phyloP scores from a whole-genome alignment of 2,888 invertebrate genomes.

The Marronus borbonicus region DNA sequence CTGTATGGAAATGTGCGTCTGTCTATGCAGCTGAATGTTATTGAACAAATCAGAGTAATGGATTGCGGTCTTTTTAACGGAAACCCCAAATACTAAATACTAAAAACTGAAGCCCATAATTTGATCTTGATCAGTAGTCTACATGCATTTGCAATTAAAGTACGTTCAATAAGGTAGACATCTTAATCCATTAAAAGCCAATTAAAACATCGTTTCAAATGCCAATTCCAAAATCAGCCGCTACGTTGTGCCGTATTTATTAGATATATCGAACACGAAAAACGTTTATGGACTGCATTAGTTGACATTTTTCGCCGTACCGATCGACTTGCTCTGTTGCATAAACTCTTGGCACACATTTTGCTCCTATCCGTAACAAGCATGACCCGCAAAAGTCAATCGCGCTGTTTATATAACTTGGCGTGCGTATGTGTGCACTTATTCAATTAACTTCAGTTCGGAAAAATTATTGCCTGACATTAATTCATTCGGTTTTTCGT shows the following conservation, averaged over 20 bases:
- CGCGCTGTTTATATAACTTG: constrained; percentile 13
- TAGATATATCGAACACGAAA: constrained; percentile 14
- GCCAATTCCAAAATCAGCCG: background rate
- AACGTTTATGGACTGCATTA: constrained; percentile 12
- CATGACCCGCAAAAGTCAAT: constrained; percentile 43
- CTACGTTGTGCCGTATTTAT: background rate
- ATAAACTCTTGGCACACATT: constrained; percentile 47
- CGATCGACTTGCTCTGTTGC: constrained; percentile 32
- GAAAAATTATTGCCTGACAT: constrained; percentile 33
- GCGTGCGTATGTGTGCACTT: constrained; percentile 36
- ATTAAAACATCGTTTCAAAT: constrained; percentile 28
- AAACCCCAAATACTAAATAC: too few species aligned
- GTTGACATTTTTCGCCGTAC: constrained; percentile 35
- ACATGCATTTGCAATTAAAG: background rate
- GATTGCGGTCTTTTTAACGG: too few species aligned
- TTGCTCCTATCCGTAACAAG: constrained; percentile 31
- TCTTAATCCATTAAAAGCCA: constrained; percentile 1
- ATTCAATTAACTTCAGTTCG: constrained; percentile 34
- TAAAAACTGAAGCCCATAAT: too few species aligned
- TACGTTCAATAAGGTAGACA: background rate
- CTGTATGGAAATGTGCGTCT: too few species aligned
- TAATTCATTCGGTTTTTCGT: constrained; percentile 35
- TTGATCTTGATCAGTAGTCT: too few species aligned
- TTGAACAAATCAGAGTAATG: too few species aligned
- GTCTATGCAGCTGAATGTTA: too few species aligned